Conservation (phyloP, 2,113 vertebrate species). For the Drymodes brunneopygia region DNA sequence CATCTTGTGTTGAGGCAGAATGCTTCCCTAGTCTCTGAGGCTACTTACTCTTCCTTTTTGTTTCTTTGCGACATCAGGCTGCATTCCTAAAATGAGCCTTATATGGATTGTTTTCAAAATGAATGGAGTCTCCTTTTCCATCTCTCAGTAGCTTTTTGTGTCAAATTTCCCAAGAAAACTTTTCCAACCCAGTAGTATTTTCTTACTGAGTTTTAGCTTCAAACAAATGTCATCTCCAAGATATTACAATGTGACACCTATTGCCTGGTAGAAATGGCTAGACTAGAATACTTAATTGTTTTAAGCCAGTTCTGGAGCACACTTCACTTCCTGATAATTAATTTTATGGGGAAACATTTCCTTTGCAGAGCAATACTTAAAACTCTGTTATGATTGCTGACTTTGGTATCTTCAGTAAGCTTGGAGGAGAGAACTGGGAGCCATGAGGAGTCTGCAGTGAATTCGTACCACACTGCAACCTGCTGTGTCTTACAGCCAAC, state of each 20-base stretch:
- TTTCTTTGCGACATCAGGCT: not conserved
- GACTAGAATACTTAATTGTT: not conserved
- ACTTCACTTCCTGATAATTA: not conserved
- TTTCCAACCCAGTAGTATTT: not conserved
- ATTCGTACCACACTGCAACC: accelerated
- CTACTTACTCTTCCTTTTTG: not conserved
- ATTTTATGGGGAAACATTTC: not conserved
- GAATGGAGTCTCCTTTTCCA: not conserved
- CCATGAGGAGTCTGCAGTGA: not conserved
- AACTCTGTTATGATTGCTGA: not conserved
- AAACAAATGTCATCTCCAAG: not conserved
- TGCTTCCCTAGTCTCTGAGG: not conserved
- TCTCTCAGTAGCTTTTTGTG: not conserved
- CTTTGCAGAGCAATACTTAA: not conserved
- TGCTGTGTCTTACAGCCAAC: accelerated
- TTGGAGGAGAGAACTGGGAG: not conserved
- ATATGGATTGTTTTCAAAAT: not conserved
- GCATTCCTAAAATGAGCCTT: not conserved
- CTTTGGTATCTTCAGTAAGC: not conserved
- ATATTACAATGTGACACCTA: not conserved
- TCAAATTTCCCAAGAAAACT: not conserved
- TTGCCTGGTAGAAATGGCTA: not conserved
- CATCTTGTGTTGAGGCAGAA: not conserved
- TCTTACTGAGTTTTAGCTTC: not conserved
- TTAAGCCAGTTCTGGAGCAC: not conserved